Base-by-base conservation (phyloP, 2,888 invertebrate species). In the Caradrina kadenii region DNA sequence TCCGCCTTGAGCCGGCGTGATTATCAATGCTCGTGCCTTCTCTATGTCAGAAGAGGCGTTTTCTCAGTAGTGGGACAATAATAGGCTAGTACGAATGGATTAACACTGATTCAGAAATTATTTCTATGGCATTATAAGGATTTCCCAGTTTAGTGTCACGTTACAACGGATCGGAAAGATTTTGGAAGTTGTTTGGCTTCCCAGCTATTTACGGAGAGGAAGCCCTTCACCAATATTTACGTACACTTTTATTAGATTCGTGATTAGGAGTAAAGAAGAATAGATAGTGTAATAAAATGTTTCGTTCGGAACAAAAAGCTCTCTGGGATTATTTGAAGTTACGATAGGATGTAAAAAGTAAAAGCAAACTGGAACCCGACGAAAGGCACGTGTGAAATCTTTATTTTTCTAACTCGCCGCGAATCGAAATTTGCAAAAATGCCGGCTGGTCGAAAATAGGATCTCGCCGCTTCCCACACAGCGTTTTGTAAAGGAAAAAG, bases 351-450 rank as follows among this genome's bases (percentile, higher is more conserved):
- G 67, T 68, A 68, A 70, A 76, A 80, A 76, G 75, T 74, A 79
- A 76, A 81, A 73, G 54, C 60, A 54, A 69, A 75, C 60, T 50
- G 59, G 54, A 70, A 72, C 74, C 62, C 73, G 76, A 71, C 70
- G 79, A 81, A 79, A 81, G 76, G 84, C 82, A 85, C 81, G 87
- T 87, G 87, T 83, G 84, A 88, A 90, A 90, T 90, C 88, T 90
- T 88, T 90, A 89, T 91, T 91, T 89, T 90, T 84, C 84, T 87
- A 89, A 88, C 88, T 83, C 83, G 80, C 75, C 81, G 77, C 86
- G 86, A 86, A 90, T 87, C 87, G 89, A 88, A 90, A 89, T 87
- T 90, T 90, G 88, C 84, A 88, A 93, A 93, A 93, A 92, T 90
- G 88, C 87, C 85, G 88, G 87, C 88, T 87, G 89, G 86, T 87